These are phyloP conservation scores for Neocloeon triangulifer DNA, from an alignment of 1,140 invertebrate genomes.

Conservation along the genomic window DNA sequence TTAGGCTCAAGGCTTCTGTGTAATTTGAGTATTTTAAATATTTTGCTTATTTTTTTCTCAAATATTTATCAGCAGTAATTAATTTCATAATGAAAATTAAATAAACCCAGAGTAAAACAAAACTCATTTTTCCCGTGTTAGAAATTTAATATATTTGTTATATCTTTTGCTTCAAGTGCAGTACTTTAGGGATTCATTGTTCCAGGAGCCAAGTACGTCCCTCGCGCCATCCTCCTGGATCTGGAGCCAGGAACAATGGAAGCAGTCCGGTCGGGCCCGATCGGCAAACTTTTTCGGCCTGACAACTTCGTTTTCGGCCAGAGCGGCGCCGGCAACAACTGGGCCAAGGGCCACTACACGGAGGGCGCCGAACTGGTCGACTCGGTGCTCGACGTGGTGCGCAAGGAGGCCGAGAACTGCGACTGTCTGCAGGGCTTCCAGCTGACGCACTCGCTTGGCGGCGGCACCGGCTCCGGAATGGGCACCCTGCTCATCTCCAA, in stretches of 20 bases:
- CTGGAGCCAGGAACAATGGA: slow-evolving; percentile 88
- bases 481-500: slow-evolving; percentile 68
- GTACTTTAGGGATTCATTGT: no score
- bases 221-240: slow-evolving; percentile 67
- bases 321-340: slow-evolving; percentile 54
- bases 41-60: no score
- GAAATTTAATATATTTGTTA: no score
- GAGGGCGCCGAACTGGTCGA: slow-evolving; percentile 71
- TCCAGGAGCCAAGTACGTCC: slow-evolving; percentile 72
- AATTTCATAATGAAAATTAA: no score
- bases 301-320: slow-evolving; percentile 75
- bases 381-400: slow-evolving; percentile 51
- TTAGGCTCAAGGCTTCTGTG: no score
- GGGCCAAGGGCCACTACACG: slow-evolving; percentile 84
- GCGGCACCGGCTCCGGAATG: slow-evolving; percentile 73
- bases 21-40: no score
- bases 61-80: no score
- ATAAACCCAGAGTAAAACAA: no score
- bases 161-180: no score
- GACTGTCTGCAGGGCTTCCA: slow-evolving; percentile 79
- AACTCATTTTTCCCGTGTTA: no score
- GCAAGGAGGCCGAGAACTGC: slow-evolving; percentile 68
- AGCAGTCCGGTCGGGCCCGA: slow-evolving; percentile 63
- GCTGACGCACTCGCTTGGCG: slow-evolving; percentile 59
- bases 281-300: slow-evolving; percentile 68